phyloP scores from a whole-genome alignment of 2,888 invertebrate species.

The Invenusta paracnida region DNA sequence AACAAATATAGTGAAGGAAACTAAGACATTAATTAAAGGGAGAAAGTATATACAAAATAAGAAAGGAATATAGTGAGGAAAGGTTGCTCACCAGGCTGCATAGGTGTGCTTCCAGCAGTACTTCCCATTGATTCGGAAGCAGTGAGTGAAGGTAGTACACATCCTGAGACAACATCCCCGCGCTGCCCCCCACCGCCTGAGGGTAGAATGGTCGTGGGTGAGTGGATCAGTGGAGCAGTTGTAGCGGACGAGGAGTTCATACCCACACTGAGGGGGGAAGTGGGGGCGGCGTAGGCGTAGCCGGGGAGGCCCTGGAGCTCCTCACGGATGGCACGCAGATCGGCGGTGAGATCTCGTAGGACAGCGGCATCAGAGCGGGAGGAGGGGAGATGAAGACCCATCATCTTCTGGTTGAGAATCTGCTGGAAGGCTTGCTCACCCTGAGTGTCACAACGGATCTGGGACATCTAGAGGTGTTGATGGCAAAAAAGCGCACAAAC shows the following conservation, averaged over 20 bases:
- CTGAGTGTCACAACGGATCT: constrained; percentile 61
- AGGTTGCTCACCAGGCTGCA: neutral
- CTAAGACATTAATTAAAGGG: too few species aligned
- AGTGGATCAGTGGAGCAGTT: neutral
- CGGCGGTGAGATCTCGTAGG: constrained; percentile 77
- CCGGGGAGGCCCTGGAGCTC: constrained; percentile 64
- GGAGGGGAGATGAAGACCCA: constrained; percentile 70
- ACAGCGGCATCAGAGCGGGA: constrained; percentile 80
- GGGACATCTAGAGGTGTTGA: constrained; percentile 55
- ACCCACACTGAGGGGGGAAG: neutral
- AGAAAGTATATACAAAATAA: too few species aligned
- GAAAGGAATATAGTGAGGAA: too few species aligned
- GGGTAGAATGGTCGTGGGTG: neutral
- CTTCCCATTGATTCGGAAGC: neutral
- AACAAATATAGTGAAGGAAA: too few species aligned
- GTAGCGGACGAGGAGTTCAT: neutral
- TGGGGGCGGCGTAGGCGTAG: neutral
- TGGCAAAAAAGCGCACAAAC: too few species aligned
- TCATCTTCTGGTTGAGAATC: constrained; percentile 76
- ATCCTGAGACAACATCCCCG: neutral
- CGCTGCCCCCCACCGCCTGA: neutral
- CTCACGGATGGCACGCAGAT: constrained; percentile 78
- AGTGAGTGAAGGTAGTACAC: neutral
- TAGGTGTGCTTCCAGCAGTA: neutral
- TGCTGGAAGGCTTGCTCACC: constrained; percentile 62